Percentiles rank a stretch among this genome's conserved stretches.
These are phyloP conservation scores for rabbit (Oryctolagus cuniculus) DNA, from an alignment of 2,113 vertebrate species.

Conservation along the genomic window mOryCun1.1 NC_091438.1:106312501-106313000, in stretches of 20 bases:
- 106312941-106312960: neutral
- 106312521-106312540: neutral
- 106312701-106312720: neutral
- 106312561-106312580: neutral
- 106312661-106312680: neutral
- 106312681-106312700: neutral
- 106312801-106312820: constrained; percentile 4
- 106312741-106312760: neutral
- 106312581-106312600: constrained; percentile 5
- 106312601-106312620: neutral
- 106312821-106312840: neutral
- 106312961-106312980: neutral
- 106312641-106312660: neutral
- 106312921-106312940: constrained; percentile 29
- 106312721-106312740: neutral
- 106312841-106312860: neutral
- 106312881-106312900: neutral
- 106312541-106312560: neutral
- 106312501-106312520: neutral
- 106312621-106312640: neutral
- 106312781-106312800: neutral
- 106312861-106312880: neutral
- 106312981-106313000: neutral
- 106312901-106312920: neutral
- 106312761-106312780: neutral